A percentile compares a stretch with the other conserved stretches of the same genome.
Evolutionary conservation across 2,888 invertebrate genomes (phyloP).

Genomic region (Fabriciana adippe): DNA sequence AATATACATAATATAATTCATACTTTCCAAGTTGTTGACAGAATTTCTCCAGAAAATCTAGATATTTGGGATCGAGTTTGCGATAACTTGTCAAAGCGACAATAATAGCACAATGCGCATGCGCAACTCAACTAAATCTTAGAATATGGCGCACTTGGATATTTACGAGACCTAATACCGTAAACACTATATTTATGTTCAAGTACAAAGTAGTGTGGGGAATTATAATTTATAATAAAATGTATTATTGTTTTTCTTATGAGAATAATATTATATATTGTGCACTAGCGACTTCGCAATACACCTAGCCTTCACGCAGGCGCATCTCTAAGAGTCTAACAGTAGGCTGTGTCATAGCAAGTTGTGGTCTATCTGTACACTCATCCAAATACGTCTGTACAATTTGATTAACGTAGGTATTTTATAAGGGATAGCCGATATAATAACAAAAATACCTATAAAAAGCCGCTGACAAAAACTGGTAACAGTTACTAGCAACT

Average conservation of each 20-base stretch:
- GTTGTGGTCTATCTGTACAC: too few species aligned
- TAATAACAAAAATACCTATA: too few species aligned
- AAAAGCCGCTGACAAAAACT: too few species aligned
- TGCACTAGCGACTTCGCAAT: too few species aligned
- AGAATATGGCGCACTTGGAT: conserved; percentile 34
- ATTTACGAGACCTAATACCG: conserved; percentile 36
- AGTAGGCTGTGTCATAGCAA: too few species aligned
- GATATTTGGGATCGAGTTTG: conserved; percentile 43
- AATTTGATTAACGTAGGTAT: too few species aligned
- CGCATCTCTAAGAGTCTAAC: too few species aligned
- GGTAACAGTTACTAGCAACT: too few species aligned
- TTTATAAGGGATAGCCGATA: too few species aligned
- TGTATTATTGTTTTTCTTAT: not conserved
- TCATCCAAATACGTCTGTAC: too few species aligned
- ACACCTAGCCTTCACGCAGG: too few species aligned
- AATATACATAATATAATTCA: not conserved
- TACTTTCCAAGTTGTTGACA: conserved; percentile 1
- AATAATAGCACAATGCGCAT: conserved; percentile 57
- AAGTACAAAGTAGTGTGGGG: conserved; percentile 17
- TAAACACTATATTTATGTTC: conserved; percentile 34
- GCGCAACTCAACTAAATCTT: conserved; percentile 35
- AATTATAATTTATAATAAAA: conserved; percentile 1
- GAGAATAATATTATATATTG: too few species aligned
- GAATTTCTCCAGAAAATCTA: conserved; percentile 34
- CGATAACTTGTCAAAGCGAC: conserved; percentile 61